Conservation (phyloP, 2,113 vertebrate species). For the Epinephelus cyanopodus region DNA sequence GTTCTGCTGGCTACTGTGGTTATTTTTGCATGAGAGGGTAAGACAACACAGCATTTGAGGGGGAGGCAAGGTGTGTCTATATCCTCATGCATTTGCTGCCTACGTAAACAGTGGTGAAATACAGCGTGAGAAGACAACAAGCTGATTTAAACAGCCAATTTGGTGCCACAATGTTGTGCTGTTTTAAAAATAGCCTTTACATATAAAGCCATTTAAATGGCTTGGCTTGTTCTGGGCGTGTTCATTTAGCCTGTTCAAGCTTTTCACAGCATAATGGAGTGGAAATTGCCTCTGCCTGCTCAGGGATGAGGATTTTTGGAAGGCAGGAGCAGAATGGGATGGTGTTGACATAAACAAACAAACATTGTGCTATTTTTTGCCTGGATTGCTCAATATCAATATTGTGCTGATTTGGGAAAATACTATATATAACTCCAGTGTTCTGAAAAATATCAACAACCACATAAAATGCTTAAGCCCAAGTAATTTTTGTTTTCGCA, state of each 20-base stretch:
- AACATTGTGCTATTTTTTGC: constrained; percentile 40
- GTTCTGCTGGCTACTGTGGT: constrained; percentile 10
- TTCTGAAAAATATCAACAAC: constrained; percentile 12
- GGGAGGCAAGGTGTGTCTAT: neutral
- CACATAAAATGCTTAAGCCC: neutral
- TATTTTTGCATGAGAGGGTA: neutral
- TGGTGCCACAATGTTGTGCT: constrained; percentile 38
- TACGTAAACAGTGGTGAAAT: neutral
- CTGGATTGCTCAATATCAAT: constrained; percentile 25
- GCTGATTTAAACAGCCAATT: constrained; percentile 56
- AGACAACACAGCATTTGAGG: constrained; percentile 12
- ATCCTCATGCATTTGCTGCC: constrained; percentile 7
- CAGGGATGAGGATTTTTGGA: constrained; percentile 60
- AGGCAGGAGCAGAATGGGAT: constrained; percentile 38
- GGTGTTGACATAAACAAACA: constrained; percentile 51
- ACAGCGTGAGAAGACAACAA: constrained; percentile 12
- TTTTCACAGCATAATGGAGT: constrained; percentile 64
- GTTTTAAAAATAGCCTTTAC: constrained; percentile 68
- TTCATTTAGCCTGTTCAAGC: constrained; percentile 68
- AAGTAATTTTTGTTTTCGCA: neutral
- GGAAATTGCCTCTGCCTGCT: constrained; percentile 66
- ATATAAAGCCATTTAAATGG: constrained; percentile 61
- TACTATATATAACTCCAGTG: constrained; percentile 1
- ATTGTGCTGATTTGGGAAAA: constrained; percentile 36
- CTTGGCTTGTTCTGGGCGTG: constrained; percentile 59